phyloP scores from a whole-genome alignment of 2,113 vertebrate species.

The Chaetops frenatus region DNA sequence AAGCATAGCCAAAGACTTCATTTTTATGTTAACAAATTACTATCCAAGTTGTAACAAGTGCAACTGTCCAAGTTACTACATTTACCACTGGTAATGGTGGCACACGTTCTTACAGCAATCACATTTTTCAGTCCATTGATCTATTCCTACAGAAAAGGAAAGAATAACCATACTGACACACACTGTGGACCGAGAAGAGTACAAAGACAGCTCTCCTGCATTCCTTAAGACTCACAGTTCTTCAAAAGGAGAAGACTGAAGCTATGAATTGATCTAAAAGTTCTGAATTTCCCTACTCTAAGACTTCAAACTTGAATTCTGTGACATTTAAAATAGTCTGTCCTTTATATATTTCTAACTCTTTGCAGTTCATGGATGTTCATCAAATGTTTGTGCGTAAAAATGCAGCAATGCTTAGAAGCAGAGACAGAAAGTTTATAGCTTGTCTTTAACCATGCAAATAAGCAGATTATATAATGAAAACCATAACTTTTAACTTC shows the following conservation, averaged over 20 bases:
- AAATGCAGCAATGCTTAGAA: background rate
- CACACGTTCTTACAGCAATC: background rate
- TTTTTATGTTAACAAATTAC: background rate
- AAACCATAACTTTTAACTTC: background rate
- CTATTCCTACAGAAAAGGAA: background rate
- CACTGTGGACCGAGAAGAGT: background rate
- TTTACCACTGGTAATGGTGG: background rate
- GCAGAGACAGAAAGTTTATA: background rate
- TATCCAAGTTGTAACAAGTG: background rate
- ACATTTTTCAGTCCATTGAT: background rate
- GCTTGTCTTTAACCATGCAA: background rate
- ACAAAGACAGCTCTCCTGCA: background rate
- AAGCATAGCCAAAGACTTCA: background rate
- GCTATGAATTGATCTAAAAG: background rate
- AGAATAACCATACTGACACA: background rate
- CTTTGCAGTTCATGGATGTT: background rate
- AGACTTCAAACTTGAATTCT: background rate
- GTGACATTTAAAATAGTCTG: background rate
- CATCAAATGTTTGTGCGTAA: background rate
- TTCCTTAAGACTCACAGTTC: background rate
- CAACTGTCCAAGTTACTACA: background rate
- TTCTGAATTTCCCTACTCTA: background rate
- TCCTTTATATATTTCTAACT: background rate
- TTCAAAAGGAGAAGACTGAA: background rate
- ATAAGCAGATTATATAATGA: background rate